Base-by-base conservation (phyloP, 2,888 invertebrate genomes). In the Acronicta alni region DNA sequence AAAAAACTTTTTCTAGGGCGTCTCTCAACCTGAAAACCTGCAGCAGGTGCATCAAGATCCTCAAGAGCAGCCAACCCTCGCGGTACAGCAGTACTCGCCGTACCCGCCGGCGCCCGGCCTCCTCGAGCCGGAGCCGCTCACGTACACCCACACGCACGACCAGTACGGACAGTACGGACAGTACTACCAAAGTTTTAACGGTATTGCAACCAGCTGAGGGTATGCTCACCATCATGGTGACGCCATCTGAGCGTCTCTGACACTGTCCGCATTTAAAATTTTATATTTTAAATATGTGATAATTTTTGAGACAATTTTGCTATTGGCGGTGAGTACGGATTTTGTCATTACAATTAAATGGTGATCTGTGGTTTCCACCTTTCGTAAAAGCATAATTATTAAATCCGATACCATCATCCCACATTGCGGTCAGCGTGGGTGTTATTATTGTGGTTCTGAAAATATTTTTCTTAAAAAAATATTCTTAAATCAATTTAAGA, bases 151-250 rank as follows among this genome's bases (percentile, higher is more conserved):
- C 56, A 47, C 76, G 51, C 58, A 80, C 41, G 83, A 83, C 8
- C 81, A 83, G 26, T 84, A 82, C 57, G 82, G 80, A 3, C 81
- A 83, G 26, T 84, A 82, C 57, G 82, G 80, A 3, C 87, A 80
- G 55, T 90, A 88, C 77, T 73, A 82, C 53, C 87, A 86, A 51
- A 79, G 79, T 54, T 86, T 86, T 57, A 87, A 77, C 45, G 78
- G 86, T 51, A 84, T 88, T 18, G 81, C 77, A 8, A 85, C 89
- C 57, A 90, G 91, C 81, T 91, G 91, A 90, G 86, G 73, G 55
- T 70, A 71, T 23, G 58, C 47, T 0, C 47, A 74, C 65, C 45
- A 71, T 39, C 64, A 69, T 26, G 57, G 54, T 17, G 51, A 66
- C 10, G n/a, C n/a, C n/a, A n/a, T n/a, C n/a, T n/a, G 72, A 72